Base-by-base conservation (phyloP, 2,888 invertebrate species). In the Lithophane ornitopus region DNA sequence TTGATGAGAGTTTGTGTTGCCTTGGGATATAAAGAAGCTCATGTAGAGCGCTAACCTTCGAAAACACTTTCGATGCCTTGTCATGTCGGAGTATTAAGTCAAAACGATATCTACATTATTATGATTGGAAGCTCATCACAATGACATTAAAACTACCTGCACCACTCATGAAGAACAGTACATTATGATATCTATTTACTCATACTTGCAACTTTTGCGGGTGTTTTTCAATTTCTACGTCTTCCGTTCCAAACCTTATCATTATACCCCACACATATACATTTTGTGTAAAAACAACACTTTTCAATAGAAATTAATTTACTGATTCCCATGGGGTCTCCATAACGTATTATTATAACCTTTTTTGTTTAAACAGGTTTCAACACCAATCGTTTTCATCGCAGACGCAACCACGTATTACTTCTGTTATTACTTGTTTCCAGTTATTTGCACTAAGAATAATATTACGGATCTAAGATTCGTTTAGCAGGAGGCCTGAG, bases 341-440 rank as follows among this genome's bases (percentile, higher is more conserved):
- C 56, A 34, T 80, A 80, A 71, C 78, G 63, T 85, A 69, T 81
- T 78, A 86, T 86, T 81, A 85, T 22, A 59, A n/a, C 22, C 39
- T 56, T 66, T 80, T 76, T 78, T 78, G 61, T 76, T 78, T 76
- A 85, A 80, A 78, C 65, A 62, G 56, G 74, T 85, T 83, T 83
- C 83, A 80, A 78, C 76, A 65, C 74, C 65, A 58, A 63, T 70
- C 67, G 52, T 73, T 77, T 82, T 75, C 74, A 78, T 76, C 70
- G 74, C 61, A 22, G 12, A 4, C n/a, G n/a, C 63, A 78, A 78
- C 75, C 62, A 78, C 46, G 11, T 78, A 81, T 78, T 74, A 86
- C 62, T 65, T 71, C 61, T 80, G 67, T 82, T 78, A 85, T 86
- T 86, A 87, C 76, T 71, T 74, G 68, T 58, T 84, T 76, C 78